Evolutionary conservation across 2,888 invertebrate species (phyloP).

Genomic region (Cephus pulcher): DNA sequence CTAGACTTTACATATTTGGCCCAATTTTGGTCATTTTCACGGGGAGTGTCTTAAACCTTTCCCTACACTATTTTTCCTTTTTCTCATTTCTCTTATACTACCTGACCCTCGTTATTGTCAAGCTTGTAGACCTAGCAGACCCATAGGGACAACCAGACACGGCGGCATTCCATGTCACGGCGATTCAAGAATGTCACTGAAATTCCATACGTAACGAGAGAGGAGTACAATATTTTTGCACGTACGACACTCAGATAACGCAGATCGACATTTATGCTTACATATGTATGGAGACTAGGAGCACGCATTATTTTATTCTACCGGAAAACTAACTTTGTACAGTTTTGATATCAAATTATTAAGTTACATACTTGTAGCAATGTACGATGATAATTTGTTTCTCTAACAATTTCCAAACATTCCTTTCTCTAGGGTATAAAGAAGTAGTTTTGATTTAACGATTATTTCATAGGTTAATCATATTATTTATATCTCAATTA

Average conservation of each 20-base stretch:
- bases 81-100: neutral
- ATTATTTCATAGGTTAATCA: slow-evolving; percentile 2
- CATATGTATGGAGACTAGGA: neutral
- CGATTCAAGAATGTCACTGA: neutral
- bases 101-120: neutral
- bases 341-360: neutral
- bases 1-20: neutral
- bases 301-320: neutral
- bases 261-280: neutral
- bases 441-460: neutral
- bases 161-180: neutral
- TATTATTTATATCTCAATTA: neutral
- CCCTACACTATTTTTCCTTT: neutral
- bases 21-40: neutral
- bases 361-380: neutral
- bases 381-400: neutral
- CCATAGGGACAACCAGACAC: neutral
- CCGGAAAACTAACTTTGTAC: neutral
- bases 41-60: neutral
- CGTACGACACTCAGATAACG: neutral
- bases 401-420: neutral
- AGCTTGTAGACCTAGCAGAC: neutral
- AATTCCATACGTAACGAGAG: neutral
- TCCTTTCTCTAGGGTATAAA: neutral
- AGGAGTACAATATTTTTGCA: neutral